Evolutionary conservation across 1,140 invertebrate species (phyloP).

Genomic region (Drosophila bifasciata): DNA sequence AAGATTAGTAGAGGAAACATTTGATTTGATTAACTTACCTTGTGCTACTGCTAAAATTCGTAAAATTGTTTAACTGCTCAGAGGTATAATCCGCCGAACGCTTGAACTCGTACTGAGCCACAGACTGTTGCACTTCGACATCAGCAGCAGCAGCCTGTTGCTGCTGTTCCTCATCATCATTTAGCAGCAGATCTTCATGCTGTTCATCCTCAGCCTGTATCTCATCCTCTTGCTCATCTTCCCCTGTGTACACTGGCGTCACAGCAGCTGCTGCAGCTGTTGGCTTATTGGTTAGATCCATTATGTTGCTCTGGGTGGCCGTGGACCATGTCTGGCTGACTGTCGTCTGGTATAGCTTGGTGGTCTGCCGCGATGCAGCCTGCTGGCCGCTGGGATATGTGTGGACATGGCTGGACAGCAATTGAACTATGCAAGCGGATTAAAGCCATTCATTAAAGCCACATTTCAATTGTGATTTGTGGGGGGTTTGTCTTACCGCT

Average conservation of each 20-base stretch:
- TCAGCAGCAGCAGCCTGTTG: conserved; percentile 4
- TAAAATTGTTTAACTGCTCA: conserved; percentile 68
- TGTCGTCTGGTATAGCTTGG: conserved; percentile 73
- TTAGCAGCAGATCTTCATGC: conserved; percentile 3
- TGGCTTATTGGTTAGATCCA: conserved; percentile 60
- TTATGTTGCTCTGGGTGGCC: conserved; percentile 61
- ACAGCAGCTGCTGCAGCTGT: conserved; percentile 15
- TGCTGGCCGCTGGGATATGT: conserved; percentile 76
- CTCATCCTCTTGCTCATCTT: conserved; percentile 16
- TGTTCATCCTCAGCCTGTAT: not conserved
- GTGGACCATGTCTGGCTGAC: conserved; percentile 61
- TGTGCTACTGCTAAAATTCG: conserved; percentile 64
- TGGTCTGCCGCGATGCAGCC: conserved; percentile 38
- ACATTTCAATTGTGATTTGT: too few relatives aligned
- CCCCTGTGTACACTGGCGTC: conserved; percentile 7
- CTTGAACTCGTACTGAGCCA: conserved; percentile 67
- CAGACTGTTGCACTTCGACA: conserved; percentile 13
- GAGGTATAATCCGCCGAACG: conserved; percentile 64
- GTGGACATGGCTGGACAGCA: conserved; percentile 58
- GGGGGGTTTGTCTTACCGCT: conserved; percentile 57
- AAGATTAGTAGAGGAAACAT: too few relatives aligned
- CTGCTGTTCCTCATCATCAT: conserved; percentile 1
- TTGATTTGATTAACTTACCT: conserved; percentile 32
- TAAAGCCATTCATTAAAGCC: not conserved
- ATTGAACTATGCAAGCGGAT: conserved; percentile 34